Base-by-base conservation (phyloP, 2,888 invertebrate species). In the Cantharis rustica region DNA sequence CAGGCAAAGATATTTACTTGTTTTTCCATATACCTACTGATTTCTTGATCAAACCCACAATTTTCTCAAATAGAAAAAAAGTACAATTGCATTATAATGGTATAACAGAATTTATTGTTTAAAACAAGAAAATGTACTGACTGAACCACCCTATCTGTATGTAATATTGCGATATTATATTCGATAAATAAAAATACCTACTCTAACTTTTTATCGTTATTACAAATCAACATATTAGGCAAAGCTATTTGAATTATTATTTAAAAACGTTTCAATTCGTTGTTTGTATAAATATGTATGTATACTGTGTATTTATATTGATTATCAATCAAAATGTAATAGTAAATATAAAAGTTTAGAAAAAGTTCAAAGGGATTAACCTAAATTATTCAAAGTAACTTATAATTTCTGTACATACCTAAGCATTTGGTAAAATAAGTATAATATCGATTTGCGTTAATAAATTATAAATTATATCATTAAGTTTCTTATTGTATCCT, bases 271-370 rank as follows among this genome's bases (percentile, higher is more conserved):
- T 66, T 66, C 64, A 66, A 66, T 66, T 66, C 23, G 64, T 66
- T 66, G 47, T 66, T 66, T 20, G 64, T 66, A 20, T 16, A 66
- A 20, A 66, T 66, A 66, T 66, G 17, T 63, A 63, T 23, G 23
- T 66, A 20, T 66, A 66, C 23, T 23, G 64, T 47, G 17, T 63
- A 63, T 66, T 20, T 66, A 20, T 66, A 66, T 66, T 23, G 64
- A 66, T 66, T 66, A 66, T 66, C 64, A 66, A 66, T 66, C 64
- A 66, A 66, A 66, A 66, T 17, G 23, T 66, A 66, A 66, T 66
- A 66, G 64, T 66, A 66, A 66, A 66, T 16, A 66, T 47, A 66
- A 66, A 66, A 66, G 64, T 66, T 17, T 10, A 23, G 23, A 66
- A 66, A 66, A 11, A 66, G 64, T 66, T 66, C 64, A 66, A 66